phyloP scores from a whole-genome alignment of 2,797 vertebrate species.

The Myotis myotis region DNA sequence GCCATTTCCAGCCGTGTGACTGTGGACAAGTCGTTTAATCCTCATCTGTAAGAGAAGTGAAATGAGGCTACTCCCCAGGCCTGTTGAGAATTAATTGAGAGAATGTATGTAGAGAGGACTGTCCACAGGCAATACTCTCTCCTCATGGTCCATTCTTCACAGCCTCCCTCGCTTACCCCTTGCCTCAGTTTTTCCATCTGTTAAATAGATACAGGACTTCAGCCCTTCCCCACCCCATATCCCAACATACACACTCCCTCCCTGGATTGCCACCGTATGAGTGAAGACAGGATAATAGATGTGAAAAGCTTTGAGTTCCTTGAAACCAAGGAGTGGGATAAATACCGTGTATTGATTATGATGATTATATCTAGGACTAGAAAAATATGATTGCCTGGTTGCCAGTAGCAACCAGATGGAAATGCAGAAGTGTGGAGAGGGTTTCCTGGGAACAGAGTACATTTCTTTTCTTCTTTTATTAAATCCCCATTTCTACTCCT shows the following conservation, averaged over 20 bases:
- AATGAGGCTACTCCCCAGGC: not conserved
- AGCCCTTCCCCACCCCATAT: not conserved
- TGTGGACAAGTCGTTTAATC: not conserved
- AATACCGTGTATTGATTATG: conserved; percentile 79
- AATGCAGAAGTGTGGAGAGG: conserved; percentile 43
- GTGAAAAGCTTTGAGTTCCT: conserved; percentile 58
- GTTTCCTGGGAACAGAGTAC: conserved; percentile 20
- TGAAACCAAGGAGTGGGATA: conserved; percentile 70
- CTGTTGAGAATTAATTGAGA: not conserved
- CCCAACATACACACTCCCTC: not conserved
- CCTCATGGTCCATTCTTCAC: not conserved
- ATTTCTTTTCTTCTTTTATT: conserved; percentile 17
- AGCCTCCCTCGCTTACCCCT: not conserved
- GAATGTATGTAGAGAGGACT: not conserved
- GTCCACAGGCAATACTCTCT: not conserved
- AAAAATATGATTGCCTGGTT: conserved; percentile 77
- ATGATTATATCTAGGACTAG: conserved; percentile 75
- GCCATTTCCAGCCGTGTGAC: not conserved
- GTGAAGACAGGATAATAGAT: conserved; percentile 39
- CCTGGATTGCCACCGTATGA: not conserved
- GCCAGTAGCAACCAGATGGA: conserved; percentile 74
- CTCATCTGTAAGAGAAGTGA: not conserved
- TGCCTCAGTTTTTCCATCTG: conserved; percentile 52
- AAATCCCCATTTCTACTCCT: not conserved
- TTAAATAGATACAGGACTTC: not conserved